phyloP scores from a whole-genome alignment of 2,113 vertebrate species.

The Setophaga petechia region DNA sequence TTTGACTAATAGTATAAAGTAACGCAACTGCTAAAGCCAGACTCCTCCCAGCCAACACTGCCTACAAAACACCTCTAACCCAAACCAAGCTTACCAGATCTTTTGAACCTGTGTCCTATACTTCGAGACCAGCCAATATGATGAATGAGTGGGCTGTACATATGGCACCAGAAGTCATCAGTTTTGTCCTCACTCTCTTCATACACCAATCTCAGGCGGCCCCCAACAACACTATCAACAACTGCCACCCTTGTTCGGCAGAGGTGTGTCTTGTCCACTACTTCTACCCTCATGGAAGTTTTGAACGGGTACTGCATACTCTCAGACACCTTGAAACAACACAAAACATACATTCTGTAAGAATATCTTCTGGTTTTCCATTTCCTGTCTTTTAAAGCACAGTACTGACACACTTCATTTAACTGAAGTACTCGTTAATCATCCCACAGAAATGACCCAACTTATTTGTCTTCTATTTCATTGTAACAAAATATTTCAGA shows the following conservation, averaged over 20 bases:
- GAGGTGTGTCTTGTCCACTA: slow-evolving; percentile 96
- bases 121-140: slow-evolving; percentile 95
- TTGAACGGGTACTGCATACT: slow-evolving; percentile 97
- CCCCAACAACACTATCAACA: slow-evolving; percentile 93
- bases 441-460: background rate
- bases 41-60: background rate
- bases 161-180: slow-evolving; percentile 99
- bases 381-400: background rate
- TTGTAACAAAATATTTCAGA: background rate
- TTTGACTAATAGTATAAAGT: background rate
- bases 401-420: background rate
- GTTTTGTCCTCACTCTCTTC: slow-evolving; percentile 94
- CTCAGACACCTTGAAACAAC: slow-evolving; percentile 85
- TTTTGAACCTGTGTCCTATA: slow-evolving; percentile 97
- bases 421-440: background rate
- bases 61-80: background rate
- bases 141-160: slow-evolving; percentile 96
- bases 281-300: slow-evolving; percentile 95
- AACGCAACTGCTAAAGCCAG: background rate
- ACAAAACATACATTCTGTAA: background rate
- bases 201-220: slow-evolving; percentile 90
- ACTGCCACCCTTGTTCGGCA: slow-evolving; percentile 94
- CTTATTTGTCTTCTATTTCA: background rate
- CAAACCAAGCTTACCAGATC: slow-evolving; percentile 82
- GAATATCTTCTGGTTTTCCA: background rate